Evolutionary conservation across 2,113 vertebrate genomes (phyloP).

Genomic region (Noturus placidus): DNA sequence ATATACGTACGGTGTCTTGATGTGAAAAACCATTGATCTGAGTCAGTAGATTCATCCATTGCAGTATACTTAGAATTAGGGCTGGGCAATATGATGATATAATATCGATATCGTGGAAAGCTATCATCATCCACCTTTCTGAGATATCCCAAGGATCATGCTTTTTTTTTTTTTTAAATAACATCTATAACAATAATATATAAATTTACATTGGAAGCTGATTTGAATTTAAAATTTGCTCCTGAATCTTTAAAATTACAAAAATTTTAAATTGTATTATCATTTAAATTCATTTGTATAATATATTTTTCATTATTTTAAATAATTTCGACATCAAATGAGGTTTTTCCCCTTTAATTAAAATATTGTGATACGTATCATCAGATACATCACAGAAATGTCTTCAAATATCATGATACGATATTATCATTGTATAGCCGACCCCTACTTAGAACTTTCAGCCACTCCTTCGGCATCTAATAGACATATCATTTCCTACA

Average conservation of each 20-base stretch:
- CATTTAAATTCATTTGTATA: not conserved
- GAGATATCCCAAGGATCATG: not conserved
- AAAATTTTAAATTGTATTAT: not conserved
- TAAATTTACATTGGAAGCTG: not conserved
- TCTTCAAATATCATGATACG: not conserved
- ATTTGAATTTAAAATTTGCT: not conserved
- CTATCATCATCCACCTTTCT: not conserved
- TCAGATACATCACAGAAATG: not conserved
- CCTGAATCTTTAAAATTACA: not conserved
- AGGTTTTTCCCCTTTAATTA: not conserved
- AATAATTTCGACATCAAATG: not conserved
- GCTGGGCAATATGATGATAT: not conserved
- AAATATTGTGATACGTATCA: not conserved
- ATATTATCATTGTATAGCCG: not conserved
- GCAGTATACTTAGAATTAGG: slow-evolving; percentile 10
- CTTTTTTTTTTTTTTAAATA: not conserved
- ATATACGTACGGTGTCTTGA: slow-evolving; percentile 22
- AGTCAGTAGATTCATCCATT: slow-evolving; percentile 22
- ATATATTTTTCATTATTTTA: not conserved
- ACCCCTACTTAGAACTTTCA: slow-evolving; percentile 11
- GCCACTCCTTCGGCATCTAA: slow-evolving; percentile 6
- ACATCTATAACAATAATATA: not conserved
- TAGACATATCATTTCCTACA: slow-evolving; percentile 6
- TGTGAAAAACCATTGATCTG: slow-evolving; percentile 19
- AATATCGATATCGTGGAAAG: not conserved